A percentile compares a stretch with the other conserved stretches of the same genome.
These are phyloP conservation scores for Clarias gariepinus DNA, from an alignment of 2,113 vertebrate genomes.

Conservation along the genomic window DNA sequence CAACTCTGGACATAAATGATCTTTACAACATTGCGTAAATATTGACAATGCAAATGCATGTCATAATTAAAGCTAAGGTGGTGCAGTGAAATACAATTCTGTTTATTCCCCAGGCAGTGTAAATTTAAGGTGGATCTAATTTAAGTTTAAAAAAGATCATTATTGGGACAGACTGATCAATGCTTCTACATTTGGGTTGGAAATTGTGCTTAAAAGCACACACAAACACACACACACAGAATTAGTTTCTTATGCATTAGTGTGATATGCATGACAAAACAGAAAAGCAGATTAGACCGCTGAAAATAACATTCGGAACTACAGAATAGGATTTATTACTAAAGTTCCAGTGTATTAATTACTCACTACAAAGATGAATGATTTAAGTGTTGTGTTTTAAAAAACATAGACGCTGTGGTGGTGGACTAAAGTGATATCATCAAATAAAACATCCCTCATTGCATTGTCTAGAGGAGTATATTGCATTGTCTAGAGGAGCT, in stretches of 20 bases:
- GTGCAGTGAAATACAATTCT: too few species aligned
- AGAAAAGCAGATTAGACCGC: not conserved
- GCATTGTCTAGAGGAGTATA: not conserved
- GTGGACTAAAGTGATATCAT: not conserved
- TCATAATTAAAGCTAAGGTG: too few species aligned
- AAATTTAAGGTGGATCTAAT: too few species aligned
- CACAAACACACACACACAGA: not conserved
- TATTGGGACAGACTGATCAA: not conserved
- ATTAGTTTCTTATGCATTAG: not conserved
- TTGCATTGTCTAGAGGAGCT: too few species aligned
- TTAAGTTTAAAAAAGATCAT: not conserved
- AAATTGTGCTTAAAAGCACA: not conserved
- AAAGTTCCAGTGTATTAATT: not conserved
- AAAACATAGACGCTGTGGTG: not conserved
- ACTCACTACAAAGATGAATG: not conserved
- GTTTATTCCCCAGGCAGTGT: too few species aligned
- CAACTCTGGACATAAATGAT: too few species aligned
- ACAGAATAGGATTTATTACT: not conserved
- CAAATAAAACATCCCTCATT: not conserved
- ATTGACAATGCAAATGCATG: too few species aligned
- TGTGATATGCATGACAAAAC: not conserved
- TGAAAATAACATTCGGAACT: not conserved
- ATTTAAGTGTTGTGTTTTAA: not conserved
- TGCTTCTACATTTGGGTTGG: not conserved
- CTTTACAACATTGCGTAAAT: too few species aligned